These are phyloP conservation scores for Camponotus pennsylvanicus DNA, from an alignment of 1,140 invertebrate genomes.

Conservation along the genomic window DNA sequence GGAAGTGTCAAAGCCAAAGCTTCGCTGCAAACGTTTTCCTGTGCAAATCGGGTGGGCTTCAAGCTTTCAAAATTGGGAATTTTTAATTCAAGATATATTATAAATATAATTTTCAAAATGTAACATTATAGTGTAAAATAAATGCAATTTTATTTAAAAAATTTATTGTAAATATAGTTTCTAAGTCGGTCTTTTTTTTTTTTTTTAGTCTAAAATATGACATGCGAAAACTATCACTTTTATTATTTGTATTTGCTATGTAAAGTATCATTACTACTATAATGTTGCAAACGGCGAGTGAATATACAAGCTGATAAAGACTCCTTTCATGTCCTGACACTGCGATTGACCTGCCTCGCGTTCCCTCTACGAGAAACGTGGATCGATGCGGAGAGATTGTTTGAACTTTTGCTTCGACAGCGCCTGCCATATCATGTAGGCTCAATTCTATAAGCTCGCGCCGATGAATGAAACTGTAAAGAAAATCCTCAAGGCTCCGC, in stretches of 20 bases:
- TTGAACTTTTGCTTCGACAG: conserved; percentile 65
- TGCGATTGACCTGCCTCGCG: conserved; percentile 48
- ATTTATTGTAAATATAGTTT: background rate
- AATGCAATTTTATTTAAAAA: background rate
- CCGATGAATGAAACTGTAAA: conserved; percentile 65
- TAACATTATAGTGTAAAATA: background rate
- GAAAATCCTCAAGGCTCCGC: conserved; percentile 60
- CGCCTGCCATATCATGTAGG: background rate
- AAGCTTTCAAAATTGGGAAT: background rate
- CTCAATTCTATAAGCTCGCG: conserved; percentile 29
- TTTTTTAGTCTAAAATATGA: background rate
- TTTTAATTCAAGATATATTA: conserved; percentile 4
- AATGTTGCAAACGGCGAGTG: conserved; percentile 19
- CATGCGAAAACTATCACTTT: conserved; percentile 7
- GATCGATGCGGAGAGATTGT: conserved; percentile 44
- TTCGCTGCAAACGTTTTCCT: background rate
- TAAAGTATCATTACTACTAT: background rate
- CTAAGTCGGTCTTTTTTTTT: background rate
- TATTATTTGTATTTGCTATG: conserved; percentile 5
- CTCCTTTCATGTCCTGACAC: conserved; percentile 32
- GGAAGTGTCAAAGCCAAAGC: background rate
- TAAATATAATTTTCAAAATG: background rate
- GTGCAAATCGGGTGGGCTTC: no score
- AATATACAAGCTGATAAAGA: conserved; percentile 35
- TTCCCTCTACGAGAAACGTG: conserved; percentile 52